phyloP scores from a whole-genome alignment of 2,797 vertebrate species.

The Potorous gilbertii region DNA sequence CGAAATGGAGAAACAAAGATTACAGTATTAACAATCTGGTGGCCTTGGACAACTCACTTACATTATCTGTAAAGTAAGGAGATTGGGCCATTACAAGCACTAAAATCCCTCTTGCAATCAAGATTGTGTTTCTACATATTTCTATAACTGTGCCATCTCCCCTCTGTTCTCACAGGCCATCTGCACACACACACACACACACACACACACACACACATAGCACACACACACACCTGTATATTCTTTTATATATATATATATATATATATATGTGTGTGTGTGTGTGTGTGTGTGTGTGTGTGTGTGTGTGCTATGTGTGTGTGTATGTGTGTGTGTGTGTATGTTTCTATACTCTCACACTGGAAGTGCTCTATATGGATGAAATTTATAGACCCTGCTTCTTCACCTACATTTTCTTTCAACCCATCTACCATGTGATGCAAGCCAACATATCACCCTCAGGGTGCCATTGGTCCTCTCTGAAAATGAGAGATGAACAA shows the following conservation, averaged over 20 bases:
- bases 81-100: no score
- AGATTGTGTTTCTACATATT: not conserved
- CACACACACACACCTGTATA: not conserved
- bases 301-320: no score
- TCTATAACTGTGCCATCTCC: not conserved
- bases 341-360: not conserved
- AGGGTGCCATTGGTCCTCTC: not conserved
- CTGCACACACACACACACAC: no score
- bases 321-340: no score
- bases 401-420: not conserved
- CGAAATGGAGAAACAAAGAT: not conserved
- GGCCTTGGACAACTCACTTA: not conserved
- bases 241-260: no score
- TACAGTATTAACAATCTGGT: not conserved
- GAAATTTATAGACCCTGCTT: not conserved
- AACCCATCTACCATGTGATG: not conserved
- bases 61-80: not conserved
- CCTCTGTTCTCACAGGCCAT: not conserved
- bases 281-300: no score
- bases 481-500: not conserved
- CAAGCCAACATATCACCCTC: not conserved
- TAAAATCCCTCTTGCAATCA: not conserved
- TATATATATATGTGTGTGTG: no score
- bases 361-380: not conserved
- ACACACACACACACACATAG: no score